These are phyloP conservation scores for Lophura swinhoii DNA, from an alignment of 2,797 vertebrate species.

Conservation along the genomic window DNA sequence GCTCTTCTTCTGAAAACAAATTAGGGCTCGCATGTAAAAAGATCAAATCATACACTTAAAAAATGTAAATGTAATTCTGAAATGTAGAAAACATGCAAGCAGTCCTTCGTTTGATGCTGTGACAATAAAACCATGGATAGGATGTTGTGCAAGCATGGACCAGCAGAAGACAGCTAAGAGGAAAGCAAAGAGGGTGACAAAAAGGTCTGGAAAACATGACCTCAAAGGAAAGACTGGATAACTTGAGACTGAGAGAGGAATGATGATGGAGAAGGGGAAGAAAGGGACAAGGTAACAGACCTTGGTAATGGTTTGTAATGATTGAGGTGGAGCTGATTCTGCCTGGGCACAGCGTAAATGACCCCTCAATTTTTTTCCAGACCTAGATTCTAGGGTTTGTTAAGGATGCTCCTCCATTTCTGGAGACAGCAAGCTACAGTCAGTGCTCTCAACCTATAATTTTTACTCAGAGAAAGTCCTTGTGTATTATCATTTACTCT, in stretches of 20 bases:
- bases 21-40: not conserved
- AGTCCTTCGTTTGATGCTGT: not conserved
- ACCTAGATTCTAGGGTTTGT: not conserved
- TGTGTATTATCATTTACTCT: not conserved
- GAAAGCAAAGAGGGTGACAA: not conserved
- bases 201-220: not conserved
- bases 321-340: not conserved
- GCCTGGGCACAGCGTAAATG: not conserved
- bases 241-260: not conserved
- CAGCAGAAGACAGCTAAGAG: not conserved
- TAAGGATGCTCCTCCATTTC: not conserved
- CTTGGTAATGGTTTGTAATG: not conserved
- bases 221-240: not conserved
- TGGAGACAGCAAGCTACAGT: not conserved
- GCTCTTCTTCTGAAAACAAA: not conserved
- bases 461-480: not conserved
- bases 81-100: not conserved
- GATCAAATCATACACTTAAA: not conserved
- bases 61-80: not conserved
- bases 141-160: not conserved
- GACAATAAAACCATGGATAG: not conserved
- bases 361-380: not conserved
- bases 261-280: not conserved
- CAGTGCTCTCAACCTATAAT: not conserved
- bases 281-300: not conserved